Conservation (phyloP, 2,797 vertebrate species). For the Takifugu rubripes region DNA sequence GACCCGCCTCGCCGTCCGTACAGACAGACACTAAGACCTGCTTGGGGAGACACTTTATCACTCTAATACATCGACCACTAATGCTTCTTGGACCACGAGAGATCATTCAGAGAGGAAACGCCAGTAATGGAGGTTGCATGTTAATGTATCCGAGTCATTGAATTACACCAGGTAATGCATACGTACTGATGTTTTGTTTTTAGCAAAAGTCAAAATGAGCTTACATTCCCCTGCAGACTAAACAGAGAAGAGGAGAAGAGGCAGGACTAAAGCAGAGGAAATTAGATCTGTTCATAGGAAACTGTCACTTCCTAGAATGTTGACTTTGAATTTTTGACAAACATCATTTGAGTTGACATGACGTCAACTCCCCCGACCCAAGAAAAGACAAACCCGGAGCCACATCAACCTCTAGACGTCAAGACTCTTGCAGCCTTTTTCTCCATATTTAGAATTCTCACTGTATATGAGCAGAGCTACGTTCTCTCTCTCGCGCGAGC, state of each 20-base stretch:
- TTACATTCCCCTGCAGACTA: constrained; percentile 8
- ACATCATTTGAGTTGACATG: background rate
- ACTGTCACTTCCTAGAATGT: background rate
- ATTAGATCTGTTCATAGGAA: background rate
- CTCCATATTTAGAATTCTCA: too few relatives aligned
- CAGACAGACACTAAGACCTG: constrained; percentile 24
- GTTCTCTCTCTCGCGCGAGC: too few relatives aligned
- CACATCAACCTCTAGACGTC: constrained; percentile 19
- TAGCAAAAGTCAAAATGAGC: constrained; percentile 30
- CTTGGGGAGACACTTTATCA: constrained; percentile 51
- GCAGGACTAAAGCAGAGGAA: too few relatives aligned
- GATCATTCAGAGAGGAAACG: constrained; percentile 27
- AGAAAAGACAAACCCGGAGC: background rate
- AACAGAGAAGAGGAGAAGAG: too few relatives aligned
- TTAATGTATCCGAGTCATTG: constrained; percentile 13
- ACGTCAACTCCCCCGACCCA: background rate
- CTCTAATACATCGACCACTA: constrained; percentile 45
- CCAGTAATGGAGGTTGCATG: background rate
- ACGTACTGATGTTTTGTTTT: background rate
- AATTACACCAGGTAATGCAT: constrained; percentile 12
- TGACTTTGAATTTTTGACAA: background rate
- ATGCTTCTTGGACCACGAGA: constrained; percentile 26
- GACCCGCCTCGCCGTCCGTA: constrained; percentile 41
- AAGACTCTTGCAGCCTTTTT: constrained; percentile 11
- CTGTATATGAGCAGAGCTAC: too few relatives aligned